Evolutionary conservation across 2,888 invertebrate genomes (phyloP), one percentile per base, ranked within the genome.

Genomic region (Drosophila pseudotalamancana): DNA sequence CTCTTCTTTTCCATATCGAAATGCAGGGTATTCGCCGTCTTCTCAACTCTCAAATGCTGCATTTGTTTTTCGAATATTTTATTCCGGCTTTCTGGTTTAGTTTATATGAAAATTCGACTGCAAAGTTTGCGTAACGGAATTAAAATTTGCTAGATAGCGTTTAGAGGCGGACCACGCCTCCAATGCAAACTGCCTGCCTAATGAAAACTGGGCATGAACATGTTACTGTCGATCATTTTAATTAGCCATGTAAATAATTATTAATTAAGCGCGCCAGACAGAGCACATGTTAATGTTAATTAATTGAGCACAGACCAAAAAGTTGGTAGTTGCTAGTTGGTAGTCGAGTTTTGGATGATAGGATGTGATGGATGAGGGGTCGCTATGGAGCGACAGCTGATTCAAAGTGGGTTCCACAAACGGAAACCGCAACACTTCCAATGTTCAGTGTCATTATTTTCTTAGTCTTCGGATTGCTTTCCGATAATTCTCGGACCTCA

Each of bases 171-270:
- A 21, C 40, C 54, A 57, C 72, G 60, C 55, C 61, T 35, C 39
- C 16, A 21, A 11, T 31, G 39, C n/a, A n/a, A n/a, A n/a, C n/a
- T n/a, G n/a, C 21, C n/a, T 12, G 55, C 18, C 64, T 78, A 84
- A 77, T 80, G 76, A 67, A 78, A 84, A 78, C 81, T 68, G 64
- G 55, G 62, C 78, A 71, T 84, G 80, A 81, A 74, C 81, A 81
- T 65, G 76, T 68, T 70, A 12, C 55, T 69, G 59, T 54, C 68
- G 63, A 81, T 66, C 72, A 67, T 65, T 78, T 78, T 45, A 81
- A 78, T 78, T 76, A 76, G 73, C 63, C 73, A 81, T 78, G 76
- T 73, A 84, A 81, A 79, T 79, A 71, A 71, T 71, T 73, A 69
- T 69, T 55, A 73, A 84, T 76, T 78, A 76, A 78, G 49, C 46